Base-by-base conservation (phyloP, 1,140 invertebrate genomes). In the Pseudomyrmex sp. region DNA sequence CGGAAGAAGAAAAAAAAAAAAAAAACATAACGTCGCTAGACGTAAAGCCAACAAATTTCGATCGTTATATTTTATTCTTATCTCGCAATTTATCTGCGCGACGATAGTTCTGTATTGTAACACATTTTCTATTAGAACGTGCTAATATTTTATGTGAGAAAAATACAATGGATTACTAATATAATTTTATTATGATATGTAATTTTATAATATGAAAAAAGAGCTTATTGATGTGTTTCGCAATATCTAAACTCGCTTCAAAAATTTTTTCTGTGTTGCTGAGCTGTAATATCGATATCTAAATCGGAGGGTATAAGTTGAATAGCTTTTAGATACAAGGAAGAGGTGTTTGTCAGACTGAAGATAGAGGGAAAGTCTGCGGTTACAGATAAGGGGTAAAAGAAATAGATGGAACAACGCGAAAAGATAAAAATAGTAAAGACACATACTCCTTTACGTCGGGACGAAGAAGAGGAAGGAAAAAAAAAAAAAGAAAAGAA, bases 351-450 rank as follows among this genome's bases (percentile, higher is more conserved):
- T 91, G 92, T 91, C 84, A 90, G 91, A 90, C 85, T 79, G 90
- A 84, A 83, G 72, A 76, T 65, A 61, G 75, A 87, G 86, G 86
- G 90, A 87, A 91, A 90, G 90, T 90, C 91, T 93, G 93, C 89
- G 91, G 91, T 91, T 80, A 88, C 82, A 91, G 93, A 93, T 93
- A 94, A 93, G 93, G 93, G 89, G 89, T 82, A 89, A 79, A 83
- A 82, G 87, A 83, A 66, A 52, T 68, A 63, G 69, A 69, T 74
- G 77, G 77, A 63, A 87, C 72, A 70, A 62, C 59, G 35, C 35
- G 52, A 70, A 83, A 85, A 75, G 35, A 72, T 63, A 68, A 69
- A 85, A 84, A 83, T 44, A 76, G 65, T 65, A 48, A 61, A 86
- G 66, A 58, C 80, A 44, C 35, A 35, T 35, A 35, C 52, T 82